Percentiles rank a stretch among this genome's conserved stretches.
Conservation (phyloP, 2,113 vertebrate genomes). For the Hippocampus abdominalis region DNA sequence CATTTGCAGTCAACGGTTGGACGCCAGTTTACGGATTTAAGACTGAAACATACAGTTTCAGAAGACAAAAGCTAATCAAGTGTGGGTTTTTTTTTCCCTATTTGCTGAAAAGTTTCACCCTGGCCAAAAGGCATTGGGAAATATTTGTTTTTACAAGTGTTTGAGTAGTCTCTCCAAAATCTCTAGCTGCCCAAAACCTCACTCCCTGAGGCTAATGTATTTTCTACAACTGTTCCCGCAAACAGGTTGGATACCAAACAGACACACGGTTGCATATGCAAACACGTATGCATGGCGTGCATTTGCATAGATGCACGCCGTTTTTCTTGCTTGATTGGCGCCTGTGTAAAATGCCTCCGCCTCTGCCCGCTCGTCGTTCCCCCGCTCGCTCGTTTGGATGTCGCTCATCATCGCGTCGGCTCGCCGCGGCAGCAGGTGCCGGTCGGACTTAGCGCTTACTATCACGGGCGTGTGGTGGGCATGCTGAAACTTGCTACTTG, state of each 20-base stretch:
- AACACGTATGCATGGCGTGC: constrained; percentile 16
- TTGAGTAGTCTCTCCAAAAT: constrained; percentile 44
- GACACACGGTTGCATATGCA: constrained; percentile 29
- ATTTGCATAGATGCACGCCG: constrained; percentile 36
- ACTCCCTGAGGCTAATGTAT: constrained; percentile 63
- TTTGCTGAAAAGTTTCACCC: not conserved
- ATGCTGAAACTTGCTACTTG: constrained; percentile 79
- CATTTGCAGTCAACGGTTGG: too few relatives aligned
- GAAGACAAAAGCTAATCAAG: not conserved
- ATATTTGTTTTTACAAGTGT: not conserved
- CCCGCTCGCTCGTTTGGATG: constrained; percentile 30
- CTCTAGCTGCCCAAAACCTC: constrained; percentile 46
- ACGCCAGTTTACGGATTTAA: too few relatives aligned
- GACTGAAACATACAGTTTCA: too few relatives aligned
- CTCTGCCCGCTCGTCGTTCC: not conserved
- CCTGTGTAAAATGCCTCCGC: not conserved
- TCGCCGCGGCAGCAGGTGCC: constrained; percentile 1
- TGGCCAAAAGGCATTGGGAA: not conserved
- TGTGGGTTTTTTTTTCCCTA: not conserved
- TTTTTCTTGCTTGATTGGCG: constrained; percentile 22
- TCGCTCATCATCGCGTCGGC: constrained; percentile 28
- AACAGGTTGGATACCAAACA: constrained; percentile 22
- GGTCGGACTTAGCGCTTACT: constrained; percentile 31
- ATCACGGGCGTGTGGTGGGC: constrained; percentile 65
- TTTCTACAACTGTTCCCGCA: constrained; percentile 39